Percentiles rank a stretch among this genome's conserved stretches.
Evolutionary conservation across 2,797 vertebrate genomes (phyloP).

Genomic region (Varecia variegata): DNA sequence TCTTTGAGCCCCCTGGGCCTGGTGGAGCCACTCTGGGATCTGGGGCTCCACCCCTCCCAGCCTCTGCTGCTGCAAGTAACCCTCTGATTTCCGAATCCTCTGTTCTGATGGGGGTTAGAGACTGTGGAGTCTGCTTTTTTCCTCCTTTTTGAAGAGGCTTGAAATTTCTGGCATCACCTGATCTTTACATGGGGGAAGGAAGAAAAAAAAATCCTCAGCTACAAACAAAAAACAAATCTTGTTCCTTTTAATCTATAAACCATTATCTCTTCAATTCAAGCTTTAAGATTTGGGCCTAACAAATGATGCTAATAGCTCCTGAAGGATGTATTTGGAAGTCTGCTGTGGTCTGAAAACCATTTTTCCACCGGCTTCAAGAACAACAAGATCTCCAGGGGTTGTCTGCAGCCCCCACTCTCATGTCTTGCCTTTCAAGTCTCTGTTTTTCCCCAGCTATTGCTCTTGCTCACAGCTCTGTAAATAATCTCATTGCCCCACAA

Average conservation of each 20-base stretch:
- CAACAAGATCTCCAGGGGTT: not conserved
- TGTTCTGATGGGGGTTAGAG: not conserved
- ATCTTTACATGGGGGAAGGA: not conserved
- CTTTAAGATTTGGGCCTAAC: conserved; percentile 32
- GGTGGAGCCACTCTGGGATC: not conserved
- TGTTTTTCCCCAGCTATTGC: conserved; percentile 2
- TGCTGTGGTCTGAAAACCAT: not conserved
- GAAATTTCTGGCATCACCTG: not conserved
- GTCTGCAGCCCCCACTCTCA: accelerated
- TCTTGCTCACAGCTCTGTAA: conserved; percentile 15
- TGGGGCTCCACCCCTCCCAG: not conserved
- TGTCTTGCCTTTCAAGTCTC: not conserved
- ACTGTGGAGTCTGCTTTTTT: not conserved
- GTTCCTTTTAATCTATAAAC: conserved; percentile 39
- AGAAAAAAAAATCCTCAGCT: not conserved
- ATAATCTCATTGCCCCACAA: conserved; percentile 71
- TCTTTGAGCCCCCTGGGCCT: not conserved
- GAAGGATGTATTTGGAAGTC: not conserved
- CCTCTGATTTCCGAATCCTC: not conserved
- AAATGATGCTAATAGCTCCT: not conserved
- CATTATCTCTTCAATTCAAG: conserved; percentile 11
- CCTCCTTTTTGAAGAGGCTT: not conserved
- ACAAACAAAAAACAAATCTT: conserved; percentile 24
- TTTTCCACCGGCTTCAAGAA: not conserved
- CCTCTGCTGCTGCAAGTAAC: not conserved